Base-by-base conservation (phyloP, 2,113 vertebrate genomes). In the Leucosticte australis region DNA sequence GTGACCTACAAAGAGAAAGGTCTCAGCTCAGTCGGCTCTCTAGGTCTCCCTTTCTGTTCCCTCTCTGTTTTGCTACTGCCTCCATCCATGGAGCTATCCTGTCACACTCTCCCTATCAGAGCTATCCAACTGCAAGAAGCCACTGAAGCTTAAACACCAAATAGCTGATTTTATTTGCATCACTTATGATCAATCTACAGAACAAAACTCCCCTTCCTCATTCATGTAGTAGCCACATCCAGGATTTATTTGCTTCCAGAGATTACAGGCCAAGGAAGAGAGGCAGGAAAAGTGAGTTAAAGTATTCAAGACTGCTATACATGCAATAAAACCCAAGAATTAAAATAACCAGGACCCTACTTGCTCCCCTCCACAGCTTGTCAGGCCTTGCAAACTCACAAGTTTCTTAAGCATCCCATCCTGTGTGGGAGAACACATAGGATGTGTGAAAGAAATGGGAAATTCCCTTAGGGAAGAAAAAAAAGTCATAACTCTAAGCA, bases 1-100 rank as follows among this genome's bases (percentile, higher is more conserved):
- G 9, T 95, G 93, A 95, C 87, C 95, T 86, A 95, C 77, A 97
- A 83, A 96, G 75, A 21, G 42, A 82, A 90, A 91, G 76, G 80
- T 92, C 92, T 90, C 46, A 10, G 50, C 56, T 88, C 67, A 53
- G 31, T 6, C 6, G 8, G 73, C 31, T 75, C 71, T 70, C 84
- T 64, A 78, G 79, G 46, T 90, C 42, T 92, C 60, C 28, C 37
- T 80, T 81, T 64, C 57, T 84, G 7, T 15, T 65, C 28, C 53
- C 26, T 71, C 53, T 53, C 17, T 30, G 30, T 37, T 49, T 42
- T 60, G 18, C 39, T 67, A 2, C 30, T 27, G n/a, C 20, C 15
- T 13, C 24, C 28, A 2, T 24, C 55, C 31, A 24, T 7, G 28
- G 37, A 44, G 22, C 10, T 74, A 8, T 42, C 76, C n/a, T 3